These are phyloP conservation scores for Dynastes hyllus DNA, from an alignment of 2,888 invertebrate genomes.

Conservation along the genomic window DNA sequence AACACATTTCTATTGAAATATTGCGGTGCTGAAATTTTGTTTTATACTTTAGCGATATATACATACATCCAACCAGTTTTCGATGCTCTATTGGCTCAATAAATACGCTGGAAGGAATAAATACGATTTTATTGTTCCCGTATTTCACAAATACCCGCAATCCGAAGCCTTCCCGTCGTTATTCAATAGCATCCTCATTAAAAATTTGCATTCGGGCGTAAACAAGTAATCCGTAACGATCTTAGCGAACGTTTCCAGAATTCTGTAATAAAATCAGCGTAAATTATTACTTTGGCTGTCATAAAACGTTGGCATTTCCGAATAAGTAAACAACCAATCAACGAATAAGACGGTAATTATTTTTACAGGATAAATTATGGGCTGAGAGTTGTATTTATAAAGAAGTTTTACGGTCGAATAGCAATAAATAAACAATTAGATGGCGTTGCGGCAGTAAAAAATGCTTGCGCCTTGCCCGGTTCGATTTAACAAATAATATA, in stretches of 20 bases:
- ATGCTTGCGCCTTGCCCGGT: constrained; percentile 32
- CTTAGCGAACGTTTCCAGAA: constrained; percentile 8
- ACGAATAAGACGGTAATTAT: constrained; percentile 44
- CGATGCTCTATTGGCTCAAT: constrained; percentile 13
- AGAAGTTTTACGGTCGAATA: constrained; percentile 47
- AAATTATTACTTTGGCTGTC: constrained; percentile 48
- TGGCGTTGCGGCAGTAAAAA: constrained; percentile 41
- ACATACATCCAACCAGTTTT: not conserved
- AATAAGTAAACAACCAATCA: constrained; percentile 49
- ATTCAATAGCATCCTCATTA: constrained; percentile 18
- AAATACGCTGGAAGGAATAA: constrained; percentile 12
- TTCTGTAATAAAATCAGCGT: constrained; percentile 43
- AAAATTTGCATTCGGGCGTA: constrained; percentile 24
- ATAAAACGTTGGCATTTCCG: constrained; percentile 45
- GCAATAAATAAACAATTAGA: constrained; percentile 53
- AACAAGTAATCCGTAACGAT: constrained; percentile 17
- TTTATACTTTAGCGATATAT: not conserved
- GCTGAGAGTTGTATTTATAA: constrained; percentile 47
- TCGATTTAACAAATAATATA: constrained; percentile 49
- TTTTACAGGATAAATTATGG: constrained; percentile 51
- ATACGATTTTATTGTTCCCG: constrained; percentile 23
- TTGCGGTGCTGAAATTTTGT: not conserved
- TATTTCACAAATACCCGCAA: not conserved
- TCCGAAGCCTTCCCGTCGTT: constrained; percentile 9
- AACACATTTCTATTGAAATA: constrained; percentile 1